Evolutionary conservation across 2,888 invertebrate genomes (phyloP).

Genomic region (Nemapogon koenigi): DNA sequence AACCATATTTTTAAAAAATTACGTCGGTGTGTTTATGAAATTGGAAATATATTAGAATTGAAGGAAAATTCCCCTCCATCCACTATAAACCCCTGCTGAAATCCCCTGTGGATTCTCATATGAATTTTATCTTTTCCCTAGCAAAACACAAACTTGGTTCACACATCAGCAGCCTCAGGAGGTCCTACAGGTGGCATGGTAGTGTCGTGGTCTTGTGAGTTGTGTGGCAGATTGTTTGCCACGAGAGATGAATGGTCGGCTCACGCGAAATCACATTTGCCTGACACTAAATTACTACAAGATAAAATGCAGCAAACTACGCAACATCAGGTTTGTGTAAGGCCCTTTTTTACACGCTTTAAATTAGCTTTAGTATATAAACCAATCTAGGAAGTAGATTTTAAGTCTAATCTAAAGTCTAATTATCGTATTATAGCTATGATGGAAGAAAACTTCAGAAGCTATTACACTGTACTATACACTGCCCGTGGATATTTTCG

Average conservation of each 20-base stretch:
- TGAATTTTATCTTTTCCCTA: slow-evolving; percentile 9
- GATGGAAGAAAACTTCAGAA: no score
- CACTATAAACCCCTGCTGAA: not conserved
- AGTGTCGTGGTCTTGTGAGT: slow-evolving; percentile 77
- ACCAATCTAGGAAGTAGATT: no score
- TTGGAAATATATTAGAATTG: no score
- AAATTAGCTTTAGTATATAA: no score
- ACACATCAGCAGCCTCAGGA: slow-evolving; percentile 55
- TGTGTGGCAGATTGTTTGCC: slow-evolving; percentile 75
- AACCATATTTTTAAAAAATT: no score
- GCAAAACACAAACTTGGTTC: slow-evolving; percentile 56
- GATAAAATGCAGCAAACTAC: slow-evolving; percentile 52
- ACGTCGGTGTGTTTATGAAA: no score
- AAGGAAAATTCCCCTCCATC: no score
- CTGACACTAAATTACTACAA: slow-evolving; percentile 56
- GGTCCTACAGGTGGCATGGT: slow-evolving; percentile 59
- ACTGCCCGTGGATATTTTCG: no score
- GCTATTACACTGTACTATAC: no score
- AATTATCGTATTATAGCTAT: no score
- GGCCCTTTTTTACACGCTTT: slow-evolving; percentile 1
- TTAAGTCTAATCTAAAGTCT: no score
- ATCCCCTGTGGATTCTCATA: not conserved
- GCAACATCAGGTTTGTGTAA: slow-evolving; percentile 39
- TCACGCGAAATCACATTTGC: slow-evolving; percentile 75
- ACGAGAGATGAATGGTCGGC: slow-evolving; percentile 80